Conservation (phyloP, 1,140 invertebrate genomes). For the Parapsyche elsis region DNA sequence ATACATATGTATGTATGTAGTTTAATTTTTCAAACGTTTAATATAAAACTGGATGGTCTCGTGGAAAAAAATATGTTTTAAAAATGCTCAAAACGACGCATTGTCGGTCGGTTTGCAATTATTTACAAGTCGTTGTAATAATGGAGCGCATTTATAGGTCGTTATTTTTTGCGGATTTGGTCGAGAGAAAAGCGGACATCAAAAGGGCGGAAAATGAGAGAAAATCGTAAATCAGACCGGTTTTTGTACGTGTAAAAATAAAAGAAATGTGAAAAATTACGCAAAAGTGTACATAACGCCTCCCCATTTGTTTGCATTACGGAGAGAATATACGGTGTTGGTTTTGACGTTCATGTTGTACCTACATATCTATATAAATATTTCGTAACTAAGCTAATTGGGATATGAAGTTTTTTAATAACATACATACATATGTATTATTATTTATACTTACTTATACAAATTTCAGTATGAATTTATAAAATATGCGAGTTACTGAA, state of each 20-base stretch:
- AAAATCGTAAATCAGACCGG: conserved; percentile 6
- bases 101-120: too few relatives aligned
- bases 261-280: not conserved
- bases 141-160: not conserved
- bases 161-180: not conserved
- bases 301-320: not conserved
- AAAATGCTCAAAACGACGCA: too few relatives aligned
- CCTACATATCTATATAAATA: conserved; percentile 12
- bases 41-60: too few relatives aligned
- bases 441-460: too few relatives aligned
- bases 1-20: too few relatives aligned
- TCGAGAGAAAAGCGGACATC: not conserved
- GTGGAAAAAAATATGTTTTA: too few relatives aligned
- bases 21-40: too few relatives aligned
- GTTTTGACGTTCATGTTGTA: conserved; percentile 6
- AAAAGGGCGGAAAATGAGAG: conserved; percentile 9
- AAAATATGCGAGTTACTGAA: too few relatives aligned
- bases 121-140: too few relatives aligned
- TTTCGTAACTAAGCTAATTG: conserved; percentile 1
- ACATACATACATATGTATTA: too few relatives aligned
- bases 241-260: not conserved
- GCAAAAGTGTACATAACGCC: not conserved
- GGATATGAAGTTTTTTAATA: too few relatives aligned
- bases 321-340: not conserved
- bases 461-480: too few relatives aligned